These are phyloP conservation scores for Cheirogaleus major DNA, from an alignment of 2,797 vertebrate species.

Conservation along the genomic window DNA sequence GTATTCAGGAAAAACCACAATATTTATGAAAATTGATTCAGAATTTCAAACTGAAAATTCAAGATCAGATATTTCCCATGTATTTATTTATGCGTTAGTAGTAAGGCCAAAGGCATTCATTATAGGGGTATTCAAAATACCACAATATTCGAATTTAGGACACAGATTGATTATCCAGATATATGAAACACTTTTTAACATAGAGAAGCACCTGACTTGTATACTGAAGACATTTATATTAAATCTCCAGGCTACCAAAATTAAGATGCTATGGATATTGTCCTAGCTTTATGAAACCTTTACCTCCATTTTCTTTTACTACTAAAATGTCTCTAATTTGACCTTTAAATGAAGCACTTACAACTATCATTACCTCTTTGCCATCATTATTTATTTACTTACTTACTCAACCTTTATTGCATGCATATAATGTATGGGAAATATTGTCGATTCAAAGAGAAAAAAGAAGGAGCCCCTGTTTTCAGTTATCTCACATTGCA, in stretches of 20 bases:
- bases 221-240: background rate
- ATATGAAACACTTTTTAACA: background rate
- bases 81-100: constrained; percentile 2
- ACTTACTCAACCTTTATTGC: background rate
- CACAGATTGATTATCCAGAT: background rate
- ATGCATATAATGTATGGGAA: background rate
- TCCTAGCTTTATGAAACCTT: background rate
- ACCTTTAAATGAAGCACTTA: background rate
- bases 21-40: background rate
- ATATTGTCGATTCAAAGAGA: background rate
- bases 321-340: background rate
- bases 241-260: background rate
- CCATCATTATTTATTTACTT: background rate
- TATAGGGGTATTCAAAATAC: background rate
- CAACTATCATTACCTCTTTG: background rate
- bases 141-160: background rate
- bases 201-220: background rate
- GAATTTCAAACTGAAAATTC: constrained; percentile 27
- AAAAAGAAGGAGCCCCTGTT: background rate
- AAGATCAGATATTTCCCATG: background rate
- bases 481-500: background rate
- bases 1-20: background rate
- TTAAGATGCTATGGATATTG: background rate
- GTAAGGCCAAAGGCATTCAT: background rate
- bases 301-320: background rate